Conservation (phyloP, 2,797 vertebrate genomes). For the Epinephelus coioides region DNA sequence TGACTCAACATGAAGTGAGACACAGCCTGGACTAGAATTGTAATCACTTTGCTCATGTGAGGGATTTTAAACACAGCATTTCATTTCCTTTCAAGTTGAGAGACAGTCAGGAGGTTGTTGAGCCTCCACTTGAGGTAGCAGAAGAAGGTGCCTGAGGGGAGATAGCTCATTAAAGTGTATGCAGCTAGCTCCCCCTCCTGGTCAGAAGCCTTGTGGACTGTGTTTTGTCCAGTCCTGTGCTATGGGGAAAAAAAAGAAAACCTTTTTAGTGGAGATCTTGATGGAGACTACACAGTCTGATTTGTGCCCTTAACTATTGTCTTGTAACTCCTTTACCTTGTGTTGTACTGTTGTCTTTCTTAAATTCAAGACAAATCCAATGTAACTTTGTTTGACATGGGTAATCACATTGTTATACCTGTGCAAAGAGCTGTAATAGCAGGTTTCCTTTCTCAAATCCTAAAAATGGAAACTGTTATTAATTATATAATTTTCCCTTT, state of each 20-base stretch:
- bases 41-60: background rate
- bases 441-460: too few species aligned
- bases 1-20: too few species aligned
- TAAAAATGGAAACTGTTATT: too few species aligned
- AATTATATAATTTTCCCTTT: too few species aligned
- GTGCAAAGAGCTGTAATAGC: too few species aligned
- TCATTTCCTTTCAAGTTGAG: background rate
- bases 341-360: background rate
- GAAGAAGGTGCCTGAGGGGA: background rate
- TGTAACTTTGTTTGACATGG: too few species aligned
- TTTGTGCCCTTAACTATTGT: background rate
- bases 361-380: too few species aligned
- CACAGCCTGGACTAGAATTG: background rate
- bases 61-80: background rate
- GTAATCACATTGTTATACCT: too few species aligned
- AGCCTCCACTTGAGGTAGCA: background rate
- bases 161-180: background rate
- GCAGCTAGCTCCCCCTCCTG: conserved; percentile 60
- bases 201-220: background rate
- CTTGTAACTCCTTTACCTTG: background rate
- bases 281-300: background rate
- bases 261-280: background rate
- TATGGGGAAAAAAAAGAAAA: background rate
- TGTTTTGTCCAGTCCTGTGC: background rate
- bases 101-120: background rate